A percentile compares a stretch with the other conserved stretches of the same genome.
phyloP scores from a whole-genome alignment of 1,140 invertebrate genomes.

The Phocides pigmalion region DNA sequence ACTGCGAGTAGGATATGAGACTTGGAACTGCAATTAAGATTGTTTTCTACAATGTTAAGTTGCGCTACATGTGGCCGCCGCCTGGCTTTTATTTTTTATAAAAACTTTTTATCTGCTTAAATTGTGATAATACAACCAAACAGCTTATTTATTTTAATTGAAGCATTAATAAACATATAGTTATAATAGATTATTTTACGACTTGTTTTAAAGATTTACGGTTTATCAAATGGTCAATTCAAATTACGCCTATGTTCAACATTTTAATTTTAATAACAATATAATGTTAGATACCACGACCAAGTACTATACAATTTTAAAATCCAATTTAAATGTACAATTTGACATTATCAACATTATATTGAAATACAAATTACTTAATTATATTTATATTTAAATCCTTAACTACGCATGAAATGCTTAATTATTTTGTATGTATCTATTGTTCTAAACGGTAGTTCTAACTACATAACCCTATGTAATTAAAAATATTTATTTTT shows the following conservation, averaged over 20 bases:
- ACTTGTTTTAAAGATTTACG: background rate
- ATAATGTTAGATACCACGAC: slow-evolving; percentile 23
- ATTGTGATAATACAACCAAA: slow-evolving; percentile 20
- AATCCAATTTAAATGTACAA: slow-evolving; percentile 25
- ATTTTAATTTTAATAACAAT: slow-evolving; percentile 6
- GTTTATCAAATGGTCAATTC: slow-evolving; percentile 17
- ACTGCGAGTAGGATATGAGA: slow-evolving; percentile 14
- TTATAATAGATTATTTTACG: slow-evolving; percentile 11
- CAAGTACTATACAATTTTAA: slow-evolving; percentile 26
- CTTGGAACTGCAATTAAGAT: slow-evolving; percentile 3
- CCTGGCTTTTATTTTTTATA: slow-evolving; percentile 30
- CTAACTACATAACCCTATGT: slow-evolving; percentile 2
- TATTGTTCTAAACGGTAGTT: slow-evolving; percentile 15
- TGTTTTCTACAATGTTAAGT: background rate
- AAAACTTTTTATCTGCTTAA: slow-evolving; percentile 17
- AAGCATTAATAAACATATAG: slow-evolving; percentile 6
- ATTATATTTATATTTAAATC: slow-evolving; percentile 5
- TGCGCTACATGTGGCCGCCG: slow-evolving; percentile 11
- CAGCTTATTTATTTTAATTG: slow-evolving; percentile 21
- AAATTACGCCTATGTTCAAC: slow-evolving; percentile 5
- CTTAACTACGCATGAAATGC: slow-evolving; percentile 28
- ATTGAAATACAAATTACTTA: slow-evolving; percentile 2
- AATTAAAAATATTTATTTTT: slow-evolving; percentile 13
- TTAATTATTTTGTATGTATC: slow-evolving; percentile 14
- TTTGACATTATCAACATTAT: slow-evolving; percentile 25